phyloP scores from a whole-genome alignment of 35 echinoderm and acorn worm genomes.

The Lytechinus pictus region DNA sequence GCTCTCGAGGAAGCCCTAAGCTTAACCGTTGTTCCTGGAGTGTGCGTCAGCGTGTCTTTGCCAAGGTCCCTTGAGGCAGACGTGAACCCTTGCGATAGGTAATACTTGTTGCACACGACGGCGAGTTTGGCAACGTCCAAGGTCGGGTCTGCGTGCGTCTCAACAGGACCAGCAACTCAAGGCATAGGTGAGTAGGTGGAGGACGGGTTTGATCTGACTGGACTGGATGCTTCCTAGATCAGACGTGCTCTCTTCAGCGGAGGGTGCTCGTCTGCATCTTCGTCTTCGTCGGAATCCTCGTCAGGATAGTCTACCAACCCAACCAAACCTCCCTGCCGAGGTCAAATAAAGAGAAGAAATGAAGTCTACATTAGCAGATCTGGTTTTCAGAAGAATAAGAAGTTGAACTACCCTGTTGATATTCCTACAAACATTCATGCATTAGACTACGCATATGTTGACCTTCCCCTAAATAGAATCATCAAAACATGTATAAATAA shows the following conservation, averaged over 20 bases:
- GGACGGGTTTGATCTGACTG: slow-evolving; percentile 33
- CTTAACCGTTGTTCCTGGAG: background rate
- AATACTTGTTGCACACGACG: background rate
- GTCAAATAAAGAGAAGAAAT: background rate
- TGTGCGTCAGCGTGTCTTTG: background rate
- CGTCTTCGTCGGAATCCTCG: slow-evolving; percentile 95
- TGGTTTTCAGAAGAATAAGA: too few relatives aligned
- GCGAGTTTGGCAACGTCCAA: background rate
- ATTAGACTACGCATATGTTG: too few relatives aligned
- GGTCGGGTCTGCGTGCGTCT: background rate
- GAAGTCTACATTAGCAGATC: too few relatives aligned
- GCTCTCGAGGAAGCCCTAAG: background rate
- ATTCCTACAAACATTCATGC: too few relatives aligned
- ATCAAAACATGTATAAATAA: too few relatives aligned
- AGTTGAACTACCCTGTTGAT: too few relatives aligned
- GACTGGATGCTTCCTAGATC: background rate
- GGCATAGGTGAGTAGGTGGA: slow-evolving; percentile 28
- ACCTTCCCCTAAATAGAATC: too few relatives aligned
- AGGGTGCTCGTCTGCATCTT: slow-evolving; percentile 84
- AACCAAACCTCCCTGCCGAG: slow-evolving; percentile 79
- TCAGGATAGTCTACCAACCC: slow-evolving; percentile 98
- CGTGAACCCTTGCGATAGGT: background rate
- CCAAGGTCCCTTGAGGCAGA: background rate
- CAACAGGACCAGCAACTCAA: slow-evolving; percentile 28
- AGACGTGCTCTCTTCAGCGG: slow-evolving; percentile 65